Evolutionary conservation across 1,140 invertebrate species (phyloP), one percentile per base, ranked within the genome.

Genomic region (Protaetia brevitarsis): DNA sequence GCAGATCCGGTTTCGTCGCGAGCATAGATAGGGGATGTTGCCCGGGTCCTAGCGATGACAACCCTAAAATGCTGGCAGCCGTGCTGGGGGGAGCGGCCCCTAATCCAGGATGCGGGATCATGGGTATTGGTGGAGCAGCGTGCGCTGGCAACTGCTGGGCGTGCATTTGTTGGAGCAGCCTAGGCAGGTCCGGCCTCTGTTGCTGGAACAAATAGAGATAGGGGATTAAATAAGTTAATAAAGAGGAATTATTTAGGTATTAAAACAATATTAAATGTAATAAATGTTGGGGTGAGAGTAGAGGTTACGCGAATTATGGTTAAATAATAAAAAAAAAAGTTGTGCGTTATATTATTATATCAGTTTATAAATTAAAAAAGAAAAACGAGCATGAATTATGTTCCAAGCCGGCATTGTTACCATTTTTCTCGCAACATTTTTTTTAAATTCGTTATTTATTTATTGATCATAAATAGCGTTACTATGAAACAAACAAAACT

Each of bases 131-230:
- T 73, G 94, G 92, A 5, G 84, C 84, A 2, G 90, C 88, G 70
- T 90, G 88, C 1, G 82, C 81, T 19, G 92, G 92, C 67, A 95
- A 75, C 78, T 95, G 91, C 75, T 93, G 88, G 5, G 93, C 92
- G 74, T 96, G 93, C 92, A 96, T 94, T 82, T 95, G 93, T 79
- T 94, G 92, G 77, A 91, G 77, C 70, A 91, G 74, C 76, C 89
- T 83, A 1, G 89, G 89, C 59, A 91, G 77, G 76, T 91, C 89
- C 29, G 89, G 87, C 74, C 89, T 83, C 78, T 90, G 89, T 87
- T 90, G 89, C 88, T 91, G 82, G 27, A 85, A 84, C 66, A 76
- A 76, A 70, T 21, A 62, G 60, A 37, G 77, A 72, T 36, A 19
- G 8, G 31, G 31, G 8, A n/a, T 34, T 51, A 51, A n/a, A n/a